Evolutionary conservation across 2,888 invertebrate species (phyloP).

Genomic region (Timema cristinae): DNA sequence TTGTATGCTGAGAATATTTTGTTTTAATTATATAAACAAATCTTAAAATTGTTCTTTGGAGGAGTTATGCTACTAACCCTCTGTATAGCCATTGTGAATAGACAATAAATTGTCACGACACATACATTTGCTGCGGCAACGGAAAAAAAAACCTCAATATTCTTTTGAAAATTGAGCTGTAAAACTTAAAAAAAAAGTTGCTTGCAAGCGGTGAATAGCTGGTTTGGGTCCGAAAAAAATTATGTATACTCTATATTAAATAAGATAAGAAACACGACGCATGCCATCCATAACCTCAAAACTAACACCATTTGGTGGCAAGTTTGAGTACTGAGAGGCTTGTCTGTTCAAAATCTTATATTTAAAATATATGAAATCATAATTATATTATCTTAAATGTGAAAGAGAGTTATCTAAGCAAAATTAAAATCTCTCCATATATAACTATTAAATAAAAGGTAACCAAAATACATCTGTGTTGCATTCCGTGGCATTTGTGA

Average conservation of each 20-base stretch:
- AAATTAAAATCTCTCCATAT: conserved; percentile 3
- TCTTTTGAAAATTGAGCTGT: neutral
- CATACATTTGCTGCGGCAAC: conserved; percentile 20
- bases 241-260: conserved; percentile 13
- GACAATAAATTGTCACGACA: conserved; percentile 29
- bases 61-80: conserved; percentile 19
- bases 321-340: conserved; percentile 28
- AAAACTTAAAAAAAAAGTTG: conserved; percentile 4
- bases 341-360: conserved; percentile 30
- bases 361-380: conserved; percentile 24
- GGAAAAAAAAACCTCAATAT: neutral
- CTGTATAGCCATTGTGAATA: conserved; percentile 28
- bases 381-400: conserved; percentile 25
- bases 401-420: neutral
- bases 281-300: conserved; percentile 14
- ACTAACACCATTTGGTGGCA: conserved; percentile 21
- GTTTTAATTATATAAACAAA: conserved; percentile 19
- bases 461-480: conserved; percentile 19
- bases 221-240: conserved; percentile 39
- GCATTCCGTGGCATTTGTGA: conserved; percentile 29
- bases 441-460: neutral
- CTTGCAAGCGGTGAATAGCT: conserved; percentile 31
- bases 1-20: conserved; percentile 26
- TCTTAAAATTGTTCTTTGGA: conserved; percentile 20
- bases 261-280: conserved; percentile 22